phyloP scores from a whole-genome alignment of 2,797 vertebrate species.

The Oreortyx pictus region DNA sequence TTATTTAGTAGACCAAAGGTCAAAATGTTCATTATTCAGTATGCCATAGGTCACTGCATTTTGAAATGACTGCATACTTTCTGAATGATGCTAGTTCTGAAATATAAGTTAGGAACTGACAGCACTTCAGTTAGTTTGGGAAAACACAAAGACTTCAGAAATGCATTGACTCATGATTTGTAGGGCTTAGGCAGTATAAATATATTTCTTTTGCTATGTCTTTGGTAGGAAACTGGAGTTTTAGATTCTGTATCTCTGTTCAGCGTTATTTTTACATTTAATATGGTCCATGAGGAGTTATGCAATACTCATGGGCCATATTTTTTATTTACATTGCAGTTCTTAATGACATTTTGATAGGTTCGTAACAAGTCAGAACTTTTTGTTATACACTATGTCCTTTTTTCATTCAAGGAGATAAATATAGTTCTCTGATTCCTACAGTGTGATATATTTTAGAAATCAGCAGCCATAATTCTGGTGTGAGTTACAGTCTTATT shows the following conservation, averaged over 20 bases:
- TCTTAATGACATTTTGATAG: slow-evolving; percentile 55
- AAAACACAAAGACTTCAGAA: slow-evolving; percentile 42
- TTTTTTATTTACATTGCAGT: slow-evolving; percentile 8
- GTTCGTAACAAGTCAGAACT: slow-evolving; percentile 31
- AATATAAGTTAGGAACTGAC: slow-evolving; percentile 65
- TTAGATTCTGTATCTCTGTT: slow-evolving; percentile 11
- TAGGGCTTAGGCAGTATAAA: not conserved
- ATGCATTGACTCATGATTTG: slow-evolving; percentile 38
- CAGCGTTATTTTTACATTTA: slow-evolving; percentile 54
- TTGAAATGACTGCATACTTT: slow-evolving; percentile 68
- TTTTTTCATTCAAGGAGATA: slow-evolving; percentile 11
- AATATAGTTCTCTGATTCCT: not conserved
- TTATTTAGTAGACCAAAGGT: slow-evolving; percentile 68
- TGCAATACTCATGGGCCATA: not conserved
- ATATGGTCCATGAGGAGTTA: not conserved
- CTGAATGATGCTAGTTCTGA: slow-evolving; percentile 60
- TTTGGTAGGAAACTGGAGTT: slow-evolving; percentile 8
- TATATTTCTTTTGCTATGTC: slow-evolving; percentile 32
- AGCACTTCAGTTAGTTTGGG: not conserved
- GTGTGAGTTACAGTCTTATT: not conserved
- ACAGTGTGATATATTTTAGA: not conserved
- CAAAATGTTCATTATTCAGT: slow-evolving; percentile 72
- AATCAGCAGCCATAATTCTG: not conserved
- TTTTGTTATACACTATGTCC: not conserved
- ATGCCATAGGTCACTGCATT: slow-evolving; percentile 56